Percentiles rank a stretch among this genome's conserved stretches.
phyloP scores from a whole-genome alignment of 2,888 invertebrate genomes.

The Volucella zonaria region DNA sequence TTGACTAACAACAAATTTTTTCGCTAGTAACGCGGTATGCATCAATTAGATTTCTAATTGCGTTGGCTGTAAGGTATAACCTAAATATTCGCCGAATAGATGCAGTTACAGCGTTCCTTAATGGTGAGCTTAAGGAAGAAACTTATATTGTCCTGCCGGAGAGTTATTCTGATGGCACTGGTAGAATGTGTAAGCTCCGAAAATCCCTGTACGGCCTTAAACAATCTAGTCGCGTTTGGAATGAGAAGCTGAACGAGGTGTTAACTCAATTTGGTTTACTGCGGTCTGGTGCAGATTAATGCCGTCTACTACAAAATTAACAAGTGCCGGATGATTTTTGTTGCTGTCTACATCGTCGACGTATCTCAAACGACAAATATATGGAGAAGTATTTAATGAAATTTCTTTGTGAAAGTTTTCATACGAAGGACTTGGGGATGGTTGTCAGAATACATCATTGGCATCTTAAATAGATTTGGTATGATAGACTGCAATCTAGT shows the following conservation, averaged over 20 bases:
- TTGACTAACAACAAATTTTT: no score
- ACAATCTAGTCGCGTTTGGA: slow-evolving; percentile 4
- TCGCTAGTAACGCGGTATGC: no score
- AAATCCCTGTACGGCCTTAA: slow-evolving; percentile 17
- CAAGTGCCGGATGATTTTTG: slow-evolving; percentile 18
- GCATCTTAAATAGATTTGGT: no score
- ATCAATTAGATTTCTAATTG: no score
- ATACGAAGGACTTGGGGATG: no score
- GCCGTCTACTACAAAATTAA: slow-evolving; percentile 5
- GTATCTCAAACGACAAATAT: background rate
- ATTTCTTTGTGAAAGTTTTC: no score
- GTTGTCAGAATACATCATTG: no score
- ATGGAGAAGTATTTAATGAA: no score
- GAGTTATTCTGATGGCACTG: background rate
- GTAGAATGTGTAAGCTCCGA: background rate
- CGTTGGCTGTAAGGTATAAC: no score
- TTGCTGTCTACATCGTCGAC: slow-evolving; percentile 56
- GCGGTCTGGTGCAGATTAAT: slow-evolving; percentile 22
- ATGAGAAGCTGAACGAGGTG: background rate
- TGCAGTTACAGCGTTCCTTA: background rate
- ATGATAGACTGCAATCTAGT: no score
- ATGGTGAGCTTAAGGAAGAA: no score
- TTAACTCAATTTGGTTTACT: slow-evolving; percentile 45
- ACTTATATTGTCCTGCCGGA: no score
- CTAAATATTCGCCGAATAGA: slow-evolving; percentile 45